These are phyloP conservation scores for Enteromius radiatus DNA, from an alignment of 2,797 vertebrate genomes.

Conservation along the genomic window DNA sequence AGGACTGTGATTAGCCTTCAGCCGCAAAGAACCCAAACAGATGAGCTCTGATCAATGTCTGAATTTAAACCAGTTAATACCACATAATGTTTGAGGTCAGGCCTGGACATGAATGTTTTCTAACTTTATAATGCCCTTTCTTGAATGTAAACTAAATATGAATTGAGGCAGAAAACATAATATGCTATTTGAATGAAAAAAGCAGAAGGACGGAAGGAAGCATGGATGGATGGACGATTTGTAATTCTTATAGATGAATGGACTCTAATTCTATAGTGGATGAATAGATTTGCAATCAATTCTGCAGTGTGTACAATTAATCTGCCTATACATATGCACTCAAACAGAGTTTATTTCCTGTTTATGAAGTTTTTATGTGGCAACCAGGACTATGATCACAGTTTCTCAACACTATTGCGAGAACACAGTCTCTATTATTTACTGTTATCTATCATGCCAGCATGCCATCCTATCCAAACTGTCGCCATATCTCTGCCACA, in stretches of 20 bases:
- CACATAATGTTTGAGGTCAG: background rate
- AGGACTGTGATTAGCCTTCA: slow-evolving; percentile 43
- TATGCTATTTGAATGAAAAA: background rate
- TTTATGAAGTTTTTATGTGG: slow-evolving; percentile 3
- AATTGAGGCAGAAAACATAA: background rate
- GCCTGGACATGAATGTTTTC: background rate
- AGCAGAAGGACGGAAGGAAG: background rate
- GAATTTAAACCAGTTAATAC: background rate
- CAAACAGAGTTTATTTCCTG: background rate
- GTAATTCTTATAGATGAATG: background rate
- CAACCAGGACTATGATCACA: slow-evolving; percentile 15
- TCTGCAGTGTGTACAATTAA: background rate
- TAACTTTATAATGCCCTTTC: background rate
- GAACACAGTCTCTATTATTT: slow-evolving; percentile 26
- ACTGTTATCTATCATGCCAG: slow-evolving; percentile 36
- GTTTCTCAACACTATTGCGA: background rate
- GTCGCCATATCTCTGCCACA: slow-evolving; percentile 33
- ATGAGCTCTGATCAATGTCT: slow-evolving; percentile 24
- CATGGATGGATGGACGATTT: background rate
- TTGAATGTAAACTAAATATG: background rate
- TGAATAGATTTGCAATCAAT: background rate
- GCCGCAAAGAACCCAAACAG: slow-evolving; percentile 33
- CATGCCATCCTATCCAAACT: slow-evolving; percentile 21
- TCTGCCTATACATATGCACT: background rate
- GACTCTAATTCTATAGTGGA: background rate